Conservation (phyloP, 2,113 vertebrate species). For the Pholis gunnellus region DNA sequence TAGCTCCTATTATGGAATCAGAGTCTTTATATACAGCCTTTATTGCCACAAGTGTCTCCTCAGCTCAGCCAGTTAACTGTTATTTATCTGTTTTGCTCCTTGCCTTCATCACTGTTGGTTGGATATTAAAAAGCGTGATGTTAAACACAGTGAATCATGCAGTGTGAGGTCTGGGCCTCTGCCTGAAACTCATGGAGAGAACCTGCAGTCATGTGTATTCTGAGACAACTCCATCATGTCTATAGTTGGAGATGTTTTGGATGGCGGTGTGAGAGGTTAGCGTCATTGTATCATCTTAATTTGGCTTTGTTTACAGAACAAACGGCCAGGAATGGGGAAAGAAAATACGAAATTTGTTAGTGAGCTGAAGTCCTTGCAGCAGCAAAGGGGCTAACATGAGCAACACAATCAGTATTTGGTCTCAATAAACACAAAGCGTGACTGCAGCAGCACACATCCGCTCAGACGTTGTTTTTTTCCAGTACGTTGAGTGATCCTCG, state of each 20-base stretch:
- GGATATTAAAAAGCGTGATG: constrained; percentile 34
- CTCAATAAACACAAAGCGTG: constrained; percentile 17
- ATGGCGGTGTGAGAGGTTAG: neutral
- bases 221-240: constrained; percentile 7
- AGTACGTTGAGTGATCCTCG: neutral
- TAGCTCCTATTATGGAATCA: constrained; percentile 32
- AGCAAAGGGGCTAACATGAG: neutral
- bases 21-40: neutral
- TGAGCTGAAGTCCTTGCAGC: neutral
- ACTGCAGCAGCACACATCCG: constrained; percentile 6
- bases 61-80: constrained; percentile 13
- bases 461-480: neutral
- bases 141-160: neutral
- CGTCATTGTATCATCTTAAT: constrained; percentile 35
- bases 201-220: constrained; percentile 17
- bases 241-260: constrained; percentile 54
- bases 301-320: constrained; percentile 42
- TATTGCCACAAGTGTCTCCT: neutral
- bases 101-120: constrained; percentile 14
- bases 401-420: neutral
- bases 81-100: constrained; percentile 13
- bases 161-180: neutral
- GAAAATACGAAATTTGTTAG: constrained; percentile 7
- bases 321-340: constrained; percentile 17
- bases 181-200: neutral